Percentiles rank a stretch among this genome's conserved stretches.
Conservation (phyloP, 2,113 vertebrate species). For the Cottus gobio region DNA sequence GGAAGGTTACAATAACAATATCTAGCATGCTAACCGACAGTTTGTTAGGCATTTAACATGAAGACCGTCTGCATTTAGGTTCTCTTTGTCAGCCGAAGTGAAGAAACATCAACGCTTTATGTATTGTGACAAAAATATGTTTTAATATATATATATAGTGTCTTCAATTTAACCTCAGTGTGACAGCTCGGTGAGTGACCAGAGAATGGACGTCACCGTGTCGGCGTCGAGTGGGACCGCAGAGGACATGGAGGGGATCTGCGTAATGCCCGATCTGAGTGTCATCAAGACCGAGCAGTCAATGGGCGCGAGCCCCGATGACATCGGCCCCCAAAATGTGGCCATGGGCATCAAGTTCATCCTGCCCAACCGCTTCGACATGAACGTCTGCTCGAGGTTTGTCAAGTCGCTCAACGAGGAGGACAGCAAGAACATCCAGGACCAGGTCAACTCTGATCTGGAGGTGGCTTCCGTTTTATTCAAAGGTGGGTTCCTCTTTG, state of each 20-base stretch:
- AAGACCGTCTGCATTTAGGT: not conserved
- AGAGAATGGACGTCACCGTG: slow-evolving; percentile 74
- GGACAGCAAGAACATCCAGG: slow-evolving; percentile 99
- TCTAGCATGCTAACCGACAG: slow-evolving; percentile 48
- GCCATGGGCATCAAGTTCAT: slow-evolving; percentile 99
- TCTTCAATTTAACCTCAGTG: slow-evolving; percentile 11
- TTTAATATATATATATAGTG: not conserved
- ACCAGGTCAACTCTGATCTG: slow-evolving; percentile 98
- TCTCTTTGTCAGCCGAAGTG: not conserved
- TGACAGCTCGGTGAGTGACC: not conserved
- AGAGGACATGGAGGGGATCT: slow-evolving; percentile 82
- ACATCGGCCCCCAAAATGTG: slow-evolving; percentile 85
- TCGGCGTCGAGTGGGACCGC: slow-evolving; percentile 79
- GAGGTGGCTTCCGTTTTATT: slow-evolving; percentile 98
- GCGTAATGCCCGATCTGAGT: slow-evolving; percentile 87
- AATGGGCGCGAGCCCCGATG: slow-evolving; percentile 76
- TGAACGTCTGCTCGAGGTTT: slow-evolving; percentile 99
- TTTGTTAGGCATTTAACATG: not conserved
- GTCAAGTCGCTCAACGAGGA: slow-evolving; percentile 98
- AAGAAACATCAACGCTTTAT: not conserved
- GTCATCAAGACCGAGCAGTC: slow-evolving; percentile 92
- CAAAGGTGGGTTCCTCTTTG: slow-evolving; percentile 86
- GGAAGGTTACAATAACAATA: slow-evolving; percentile 28
- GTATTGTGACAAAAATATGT: not conserved
- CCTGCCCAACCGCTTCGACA: slow-evolving; percentile 96